A percentile compares a stretch with the other conserved stretches of the same genome.
These are phyloP conservation scores for Epiperipatus broadwayi DNA, from an alignment of 2,888 invertebrate genomes.

Conservation along the genomic window DNA sequence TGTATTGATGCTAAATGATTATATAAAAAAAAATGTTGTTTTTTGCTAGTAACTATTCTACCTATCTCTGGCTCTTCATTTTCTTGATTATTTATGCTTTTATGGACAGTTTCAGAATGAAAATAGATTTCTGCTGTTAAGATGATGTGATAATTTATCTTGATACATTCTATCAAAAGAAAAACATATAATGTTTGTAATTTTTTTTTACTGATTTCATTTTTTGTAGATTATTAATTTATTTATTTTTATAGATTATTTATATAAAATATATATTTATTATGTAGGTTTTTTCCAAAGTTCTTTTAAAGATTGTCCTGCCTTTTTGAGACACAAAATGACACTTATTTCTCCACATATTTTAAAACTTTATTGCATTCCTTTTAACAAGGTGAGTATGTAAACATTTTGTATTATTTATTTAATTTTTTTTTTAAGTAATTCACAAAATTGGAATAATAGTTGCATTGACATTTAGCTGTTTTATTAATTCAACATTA, in stretches of 20 bases:
- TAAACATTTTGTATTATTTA: background rate
- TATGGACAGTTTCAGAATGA: no score
- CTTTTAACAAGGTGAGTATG: constrained; percentile 57
- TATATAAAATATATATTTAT: constrained; percentile 7
- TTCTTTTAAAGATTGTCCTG: constrained; percentile 61
- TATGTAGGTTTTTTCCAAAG: constrained; percentile 57
- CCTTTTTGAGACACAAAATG: constrained; percentile 93
- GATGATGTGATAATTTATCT: no score
- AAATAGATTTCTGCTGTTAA: no score
- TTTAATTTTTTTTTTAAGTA: constrained; percentile 1
- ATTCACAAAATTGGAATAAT: background rate
- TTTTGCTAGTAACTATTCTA: no score
- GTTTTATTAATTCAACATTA: background rate
- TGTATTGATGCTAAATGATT: no score
- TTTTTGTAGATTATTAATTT: background rate
- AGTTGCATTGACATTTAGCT: background rate
- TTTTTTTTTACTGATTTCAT: background rate
- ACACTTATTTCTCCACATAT: constrained; percentile 90
- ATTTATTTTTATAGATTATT: no score
- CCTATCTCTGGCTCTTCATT: no score
- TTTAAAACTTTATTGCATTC: constrained; percentile 77
- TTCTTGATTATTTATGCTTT: no score
- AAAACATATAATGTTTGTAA: no score
- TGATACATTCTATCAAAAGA: no score
- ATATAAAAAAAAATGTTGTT: no score